These are phyloP conservation scores for Diplosoma virens DNA, from an alignment of 23 tunicate species.

Conservation along the genomic window DNA sequence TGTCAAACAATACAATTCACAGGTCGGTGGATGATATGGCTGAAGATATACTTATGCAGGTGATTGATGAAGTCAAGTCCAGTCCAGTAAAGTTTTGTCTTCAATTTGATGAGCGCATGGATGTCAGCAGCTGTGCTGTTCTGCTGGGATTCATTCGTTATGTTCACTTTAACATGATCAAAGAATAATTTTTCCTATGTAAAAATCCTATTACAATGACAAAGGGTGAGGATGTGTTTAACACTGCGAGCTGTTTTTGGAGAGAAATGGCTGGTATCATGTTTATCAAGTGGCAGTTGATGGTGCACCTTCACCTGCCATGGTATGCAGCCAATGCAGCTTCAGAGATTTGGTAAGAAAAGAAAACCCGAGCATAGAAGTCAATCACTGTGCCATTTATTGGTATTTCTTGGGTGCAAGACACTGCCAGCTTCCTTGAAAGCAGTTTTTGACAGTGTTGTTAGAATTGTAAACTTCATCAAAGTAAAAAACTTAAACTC, in stretches of 20 bases:
- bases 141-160: conserved; percentile 13
- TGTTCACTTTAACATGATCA: conserved; percentile 1
- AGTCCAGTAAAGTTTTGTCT: conserved; percentile 17
- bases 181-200: background rate
- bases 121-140: conserved; percentile 15
- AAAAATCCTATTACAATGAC: too few species aligned
- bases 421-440: conserved; percentile 22
- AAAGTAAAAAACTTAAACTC: conserved; percentile 13
- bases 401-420: background rate
- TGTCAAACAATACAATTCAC: background rate
- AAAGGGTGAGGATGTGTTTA: background rate
- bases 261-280: background rate
- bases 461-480: conserved; percentile 13
- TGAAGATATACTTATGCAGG: conserved; percentile 7
- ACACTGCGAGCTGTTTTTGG: too few species aligned
- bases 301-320: background rate
- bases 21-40: conserved; percentile 5
- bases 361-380: background rate
- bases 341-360: background rate
- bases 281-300: background rate
- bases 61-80: conserved; percentile 11
- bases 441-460: conserved; percentile 26
- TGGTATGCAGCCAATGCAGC: background rate
- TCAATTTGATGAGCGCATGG: background rate
- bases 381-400: background rate